phyloP scores from a whole-genome alignment of 2,113 vertebrate genomes.

The Dicentrarchus labrax region DNA sequence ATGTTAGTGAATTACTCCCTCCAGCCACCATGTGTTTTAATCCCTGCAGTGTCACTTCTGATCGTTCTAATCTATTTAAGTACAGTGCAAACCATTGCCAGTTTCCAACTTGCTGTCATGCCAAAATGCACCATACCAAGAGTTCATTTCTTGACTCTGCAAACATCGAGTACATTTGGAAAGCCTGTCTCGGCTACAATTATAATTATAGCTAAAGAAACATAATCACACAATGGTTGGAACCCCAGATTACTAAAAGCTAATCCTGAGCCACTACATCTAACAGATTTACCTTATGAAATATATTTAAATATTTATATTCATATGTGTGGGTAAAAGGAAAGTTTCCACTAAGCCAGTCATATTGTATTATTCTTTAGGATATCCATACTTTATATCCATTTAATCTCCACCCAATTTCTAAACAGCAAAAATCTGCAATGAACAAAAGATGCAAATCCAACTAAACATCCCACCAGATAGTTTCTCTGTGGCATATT shows the following conservation, averaged over 20 bases:
- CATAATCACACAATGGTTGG: not conserved
- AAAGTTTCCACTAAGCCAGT: not conserved
- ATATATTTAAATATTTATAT: slow-evolving; percentile 7
- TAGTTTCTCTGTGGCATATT: slow-evolving; percentile 32
- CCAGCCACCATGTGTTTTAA: slow-evolving; percentile 38
- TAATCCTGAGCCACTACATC: too few species aligned
- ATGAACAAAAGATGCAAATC: slow-evolving; percentile 40
- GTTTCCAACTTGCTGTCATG: not conserved
- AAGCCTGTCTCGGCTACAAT: not conserved
- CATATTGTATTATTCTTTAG: not conserved
- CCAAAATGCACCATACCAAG: not conserved
- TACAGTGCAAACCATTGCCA: not conserved
- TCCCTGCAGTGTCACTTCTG: slow-evolving; percentile 36
- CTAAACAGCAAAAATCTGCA: slow-evolving; percentile 22
- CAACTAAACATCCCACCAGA: slow-evolving; percentile 21
- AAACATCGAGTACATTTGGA: not conserved
- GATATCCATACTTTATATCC: not conserved
- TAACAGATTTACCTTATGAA: not conserved
- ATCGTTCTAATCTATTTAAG: not conserved
- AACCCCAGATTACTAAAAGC: not conserved
- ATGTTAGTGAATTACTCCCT: slow-evolving; percentile 46
- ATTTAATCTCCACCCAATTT: not conserved
- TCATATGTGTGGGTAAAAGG: not conserved
- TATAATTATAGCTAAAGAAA: not conserved
- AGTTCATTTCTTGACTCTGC: not conserved